Evolutionary conservation across 1,140 invertebrate genomes (phyloP).

Genomic region (Dendroctonus ponderosae): DNA sequence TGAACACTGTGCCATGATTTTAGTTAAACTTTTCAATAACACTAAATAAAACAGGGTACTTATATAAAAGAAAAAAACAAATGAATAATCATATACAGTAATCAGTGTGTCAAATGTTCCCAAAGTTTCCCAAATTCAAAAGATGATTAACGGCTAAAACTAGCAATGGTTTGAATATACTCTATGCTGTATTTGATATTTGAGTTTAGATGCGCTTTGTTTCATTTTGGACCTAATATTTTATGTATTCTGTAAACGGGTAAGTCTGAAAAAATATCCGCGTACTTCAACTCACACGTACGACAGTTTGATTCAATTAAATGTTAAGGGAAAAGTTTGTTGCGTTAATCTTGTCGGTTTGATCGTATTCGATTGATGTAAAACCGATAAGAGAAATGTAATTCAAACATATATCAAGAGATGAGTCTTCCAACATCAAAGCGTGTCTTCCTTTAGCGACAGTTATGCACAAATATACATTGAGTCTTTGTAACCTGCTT

Average conservation of each 20-base stretch:
- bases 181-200: constrained; percentile 5
- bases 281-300: no score
- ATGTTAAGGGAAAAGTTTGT: no score
- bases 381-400: no score
- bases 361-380: no score
- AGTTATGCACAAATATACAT: no score
- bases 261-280: constrained; percentile 1
- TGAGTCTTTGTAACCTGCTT: no score
- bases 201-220: constrained; percentile 8
- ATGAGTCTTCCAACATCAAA: no score
- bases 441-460: no score
- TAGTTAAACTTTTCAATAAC: constrained; percentile 26
- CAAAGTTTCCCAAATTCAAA: constrained; percentile 11
- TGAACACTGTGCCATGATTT: constrained; percentile 19
- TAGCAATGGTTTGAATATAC: not conserved
- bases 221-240: not conserved
- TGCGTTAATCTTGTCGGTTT: no score
- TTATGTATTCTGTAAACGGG: not conserved
- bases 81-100: constrained; percentile 26
- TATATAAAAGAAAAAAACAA: constrained; percentile 22
- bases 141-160: not conserved
- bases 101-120: constrained; percentile 18
- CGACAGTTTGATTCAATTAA: no score
- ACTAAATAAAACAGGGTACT: constrained; percentile 31
- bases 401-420: no score